Conservation (phyloP, 2,113 vertebrate species). For the Carassius auratus region DNA sequence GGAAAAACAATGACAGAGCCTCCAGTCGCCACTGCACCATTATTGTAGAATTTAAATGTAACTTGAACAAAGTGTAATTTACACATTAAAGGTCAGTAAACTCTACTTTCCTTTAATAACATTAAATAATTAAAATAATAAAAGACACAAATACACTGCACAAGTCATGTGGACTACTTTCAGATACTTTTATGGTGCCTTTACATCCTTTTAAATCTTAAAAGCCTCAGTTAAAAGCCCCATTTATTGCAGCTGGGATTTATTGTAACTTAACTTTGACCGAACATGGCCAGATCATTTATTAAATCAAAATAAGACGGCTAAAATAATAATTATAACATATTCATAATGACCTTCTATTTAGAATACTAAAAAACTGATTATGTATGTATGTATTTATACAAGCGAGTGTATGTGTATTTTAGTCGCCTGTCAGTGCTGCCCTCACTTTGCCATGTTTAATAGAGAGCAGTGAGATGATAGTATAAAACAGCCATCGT, state of each 20-base stretch:
- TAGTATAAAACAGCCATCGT: conserved; percentile 46
- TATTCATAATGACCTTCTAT: background rate
- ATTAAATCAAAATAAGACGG: background rate
- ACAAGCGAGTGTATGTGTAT: background rate
- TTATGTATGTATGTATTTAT: background rate
- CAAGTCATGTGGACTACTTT: background rate
- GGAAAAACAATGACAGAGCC: background rate
- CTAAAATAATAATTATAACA: background rate
- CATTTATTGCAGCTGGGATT: background rate
- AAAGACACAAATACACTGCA: background rate
- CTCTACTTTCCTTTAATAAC: background rate
- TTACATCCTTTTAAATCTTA: background rate
- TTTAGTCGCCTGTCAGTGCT: conserved; percentile 6
- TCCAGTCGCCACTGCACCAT: background rate
- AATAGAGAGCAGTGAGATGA: conserved; percentile 48
- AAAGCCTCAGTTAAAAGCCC: conserved; percentile 11
- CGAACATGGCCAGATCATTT: background rate
- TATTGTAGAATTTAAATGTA: background rate
- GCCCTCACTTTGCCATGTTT: conserved; percentile 24
- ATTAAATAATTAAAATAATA: background rate
- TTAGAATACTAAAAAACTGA: background rate
- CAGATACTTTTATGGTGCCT: background rate
- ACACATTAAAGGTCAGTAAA: background rate
- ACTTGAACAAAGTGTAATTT: background rate
- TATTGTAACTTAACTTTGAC: background rate